Percentiles rank a stretch among this genome's conserved stretches.
Conservation (phyloP, 1,140 invertebrate genomes). For the Macrosteles quadrilineatus region DNA sequence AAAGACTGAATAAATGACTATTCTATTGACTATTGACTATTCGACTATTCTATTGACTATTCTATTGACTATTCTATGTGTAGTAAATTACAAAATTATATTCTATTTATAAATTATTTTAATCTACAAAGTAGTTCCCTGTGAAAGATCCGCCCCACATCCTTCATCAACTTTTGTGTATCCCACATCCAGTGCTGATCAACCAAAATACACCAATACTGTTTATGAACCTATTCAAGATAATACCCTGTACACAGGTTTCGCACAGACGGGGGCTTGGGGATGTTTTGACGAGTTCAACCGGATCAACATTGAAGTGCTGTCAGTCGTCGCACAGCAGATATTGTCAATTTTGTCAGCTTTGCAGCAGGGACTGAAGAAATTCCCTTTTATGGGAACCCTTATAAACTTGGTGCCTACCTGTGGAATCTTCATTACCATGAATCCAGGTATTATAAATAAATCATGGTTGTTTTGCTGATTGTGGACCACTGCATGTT, state of each 20-base stretch:
- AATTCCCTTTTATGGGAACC: constrained; percentile 78
- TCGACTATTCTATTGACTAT: too few species aligned
- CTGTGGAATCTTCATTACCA: constrained; percentile 88
- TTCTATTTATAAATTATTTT: too few species aligned
- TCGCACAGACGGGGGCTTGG: constrained; percentile 79
- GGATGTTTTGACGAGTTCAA: constrained; percentile 92
- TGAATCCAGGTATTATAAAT: constrained; percentile 80
- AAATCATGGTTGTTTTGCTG: not conserved
- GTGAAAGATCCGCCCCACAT: too few species aligned
- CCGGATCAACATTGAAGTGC: constrained; percentile 85
- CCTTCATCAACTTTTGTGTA: too few species aligned
- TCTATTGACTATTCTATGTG: too few species aligned
- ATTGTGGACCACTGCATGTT: not conserved
- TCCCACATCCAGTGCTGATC: too few species aligned
- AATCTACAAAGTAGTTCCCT: too few species aligned
- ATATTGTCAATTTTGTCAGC: constrained; percentile 73
- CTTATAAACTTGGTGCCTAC: constrained; percentile 72
- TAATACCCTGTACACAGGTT: constrained; percentile 58
- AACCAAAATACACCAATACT: too few species aligned
- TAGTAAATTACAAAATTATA: too few species aligned
- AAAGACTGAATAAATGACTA: too few species aligned
- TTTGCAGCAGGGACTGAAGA: constrained; percentile 61
- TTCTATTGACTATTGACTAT: too few species aligned
- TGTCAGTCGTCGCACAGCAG: constrained; percentile 86
- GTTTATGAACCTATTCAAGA: too few species aligned